These are phyloP conservation scores for Drosophila prostipennis DNA, from an alignment of 2,888 invertebrate species.

Conservation along the genomic window DNA sequence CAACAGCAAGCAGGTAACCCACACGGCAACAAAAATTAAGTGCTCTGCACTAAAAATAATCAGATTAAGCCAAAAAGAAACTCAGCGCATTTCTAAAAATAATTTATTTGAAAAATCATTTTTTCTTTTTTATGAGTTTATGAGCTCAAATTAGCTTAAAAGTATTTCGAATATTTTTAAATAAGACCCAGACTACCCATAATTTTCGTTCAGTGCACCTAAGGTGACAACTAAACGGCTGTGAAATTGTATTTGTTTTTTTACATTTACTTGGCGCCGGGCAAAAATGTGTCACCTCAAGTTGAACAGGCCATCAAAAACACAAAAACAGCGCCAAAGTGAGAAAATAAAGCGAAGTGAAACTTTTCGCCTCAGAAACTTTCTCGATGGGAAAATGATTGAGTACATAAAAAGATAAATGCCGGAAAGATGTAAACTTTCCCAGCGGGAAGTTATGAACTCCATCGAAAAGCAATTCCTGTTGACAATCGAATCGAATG, in stretches of 20 bases:
- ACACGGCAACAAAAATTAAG: conserved; percentile 13
- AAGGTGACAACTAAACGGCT: conserved; percentile 56
- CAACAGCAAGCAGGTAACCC: conserved; percentile 3
- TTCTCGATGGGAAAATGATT: conserved; percentile 29
- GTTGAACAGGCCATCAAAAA: conserved; percentile 31
- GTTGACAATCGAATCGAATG: conserved; percentile 52
- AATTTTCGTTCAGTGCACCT: not conserved
- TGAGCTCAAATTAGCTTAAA: too few relatives aligned
- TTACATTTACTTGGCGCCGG: conserved; percentile 20
- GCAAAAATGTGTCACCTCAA: conserved; percentile 27
- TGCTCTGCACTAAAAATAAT: not conserved
- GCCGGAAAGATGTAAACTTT: conserved; percentile 18
- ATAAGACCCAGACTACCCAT: fast-evolving
- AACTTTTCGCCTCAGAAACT: conserved; percentile 9
- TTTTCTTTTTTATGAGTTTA: too few relatives aligned
- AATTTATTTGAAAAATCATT: not conserved
- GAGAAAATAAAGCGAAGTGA: not conserved
- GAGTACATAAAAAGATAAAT: conserved; percentile 23
- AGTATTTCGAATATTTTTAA: not conserved
- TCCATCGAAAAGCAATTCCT: conserved; percentile 24
- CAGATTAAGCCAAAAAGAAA: not conserved
- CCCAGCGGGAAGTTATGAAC: conserved; percentile 5
- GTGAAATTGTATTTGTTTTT: conserved; percentile 47
- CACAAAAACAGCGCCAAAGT: not conserved
- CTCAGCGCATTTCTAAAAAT: too few relatives aligned